Conservation (phyloP, 2,888 invertebrate species). For the Nowickia ferox region DNA sequence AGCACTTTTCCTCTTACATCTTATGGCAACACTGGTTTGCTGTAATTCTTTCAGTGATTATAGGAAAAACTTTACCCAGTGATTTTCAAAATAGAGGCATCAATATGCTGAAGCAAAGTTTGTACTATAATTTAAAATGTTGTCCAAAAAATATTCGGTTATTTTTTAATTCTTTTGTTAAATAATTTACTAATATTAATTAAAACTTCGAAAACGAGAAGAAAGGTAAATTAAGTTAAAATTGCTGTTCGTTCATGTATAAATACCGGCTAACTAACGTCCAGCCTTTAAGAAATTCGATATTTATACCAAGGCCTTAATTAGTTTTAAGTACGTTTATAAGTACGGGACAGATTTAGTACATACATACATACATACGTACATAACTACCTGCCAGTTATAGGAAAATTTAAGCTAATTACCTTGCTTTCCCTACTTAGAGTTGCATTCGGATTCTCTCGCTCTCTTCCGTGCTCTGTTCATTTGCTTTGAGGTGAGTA, state of each 20-base stretch:
- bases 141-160: not conserved
- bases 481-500: not conserved
- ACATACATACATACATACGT: not conserved
- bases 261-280: slow-evolving; percentile 18
- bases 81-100: slow-evolving; percentile 75
- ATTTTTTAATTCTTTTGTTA: slow-evolving; percentile 1
- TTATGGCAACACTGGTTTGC: too few relatives aligned
- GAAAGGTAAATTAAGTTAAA: not conserved
- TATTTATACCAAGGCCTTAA: slow-evolving; percentile 52
- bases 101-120: slow-evolving; percentile 79
- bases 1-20: too few relatives aligned
- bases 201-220: not conserved
- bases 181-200: not conserved
- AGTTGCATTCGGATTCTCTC: not conserved
- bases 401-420: slow-evolving; percentile 48
- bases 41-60: slow-evolving; percentile 75
- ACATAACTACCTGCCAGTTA: slow-evolving; percentile 36
- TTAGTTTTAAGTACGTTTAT: not conserved
- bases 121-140: slow-evolving; percentile 78
- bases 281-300: not conserved
- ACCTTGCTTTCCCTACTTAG: not conserved
- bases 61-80: slow-evolving; percentile 83
- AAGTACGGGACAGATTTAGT: not conserved
- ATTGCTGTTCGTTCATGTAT: not conserved
- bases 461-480: not conserved